Base-by-base conservation (phyloP, 92 coral and sea anemone species). In the Ricordea florida region DNA sequence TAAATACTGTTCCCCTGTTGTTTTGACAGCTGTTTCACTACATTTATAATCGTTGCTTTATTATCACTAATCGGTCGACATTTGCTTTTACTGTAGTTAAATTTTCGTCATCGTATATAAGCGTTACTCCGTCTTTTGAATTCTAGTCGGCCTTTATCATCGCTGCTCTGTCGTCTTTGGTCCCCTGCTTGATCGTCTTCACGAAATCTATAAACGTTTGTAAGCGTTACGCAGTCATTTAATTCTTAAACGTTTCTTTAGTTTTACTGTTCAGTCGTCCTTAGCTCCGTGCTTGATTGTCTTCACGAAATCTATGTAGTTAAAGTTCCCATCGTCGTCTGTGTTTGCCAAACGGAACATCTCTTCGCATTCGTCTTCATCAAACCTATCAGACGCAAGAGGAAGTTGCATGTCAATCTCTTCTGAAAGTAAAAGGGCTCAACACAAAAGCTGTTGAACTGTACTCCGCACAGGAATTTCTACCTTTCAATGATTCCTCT, bases 231-330 rank as follows among this genome's bases (percentile, higher is more conserved):
- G 10, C 34, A 27, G 59, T 26, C 27, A 13, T n/a, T 3, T 1
- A 28, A 0, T n/a, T n/a, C n/a, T n/a, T n/a, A 11, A 0, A 14
- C 36, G 0, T 29, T 4, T 4, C 18, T 30, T 20, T 4, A 1
- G 6, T n/a, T 41, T 27, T 34, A 11, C 6, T 8, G 33, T 45
- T 32, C 33, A 73, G 66, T 86, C 91, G 9, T 86, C 91, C 50
- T 86, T 74, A 6, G 91, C 78, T 8, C 91, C 91, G 57, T 86
- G 78, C 62, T 86, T 86, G 69, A 86, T 86, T 50, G 84, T 76
- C 14, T 86, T 72, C 5, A 69, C 79, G 53, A 81, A 80, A 5
- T 80, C 91, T 66, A 72, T 41, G 53, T 86, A 86, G 58, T 80
- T 53, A 65, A 86, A 71, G 40, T 79, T 72, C 11, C 91, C 91